Evolutionary conservation across 2,113 vertebrate genomes (phyloP), one percentile per base, ranked within the genome.

Genomic region (Neomonachus schauinslandi): DNA sequence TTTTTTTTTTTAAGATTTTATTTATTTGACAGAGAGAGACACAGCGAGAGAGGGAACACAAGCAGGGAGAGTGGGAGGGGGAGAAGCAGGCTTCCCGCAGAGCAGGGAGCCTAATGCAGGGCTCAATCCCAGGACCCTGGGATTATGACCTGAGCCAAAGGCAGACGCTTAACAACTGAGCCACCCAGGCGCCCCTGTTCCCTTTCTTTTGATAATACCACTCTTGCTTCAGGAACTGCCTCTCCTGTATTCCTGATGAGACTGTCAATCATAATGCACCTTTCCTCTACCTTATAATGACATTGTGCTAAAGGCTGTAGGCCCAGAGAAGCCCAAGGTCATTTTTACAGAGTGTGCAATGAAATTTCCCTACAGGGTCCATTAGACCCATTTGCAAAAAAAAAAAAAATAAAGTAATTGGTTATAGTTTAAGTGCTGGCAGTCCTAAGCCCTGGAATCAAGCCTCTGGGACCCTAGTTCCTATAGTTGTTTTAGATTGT

Each of bases 331-430:
- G 49, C 24, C 22, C 81, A 91, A 53, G 46, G 28, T 93, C 46
- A 94, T 92, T 89, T 94, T 96, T 77, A 77, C 46, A 91, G 59
- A 82, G 28, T n/a, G 36, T 74, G 57, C 51, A 83, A 88, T 91
- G 46, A 95, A 88, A 69, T 36, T 90, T 79, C 89, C 91, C 55
- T 79, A 71, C 59, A 91, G 49, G 65, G 55, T 79, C 49, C 72
- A 77, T 42, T 76, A 86, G 49, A 57, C 28, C 57, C 61, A 85
- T 82, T 69, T 89, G 51, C 12, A 81, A 95, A 86, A 72, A 67
- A 71, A 67, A 71, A 36, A 21, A 21, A 71, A 9, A 18, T 36
- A 51, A 74, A 65, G 86, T 61, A 90, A 53, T 53, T 11, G 2
- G n/a, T n/a, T 74, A 8, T 22, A 49, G 57, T 19, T 2, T 51